Evolutionary conservation across 2,797 vertebrate genomes (phyloP), one percentile per base, ranked within the genome.

Genomic region (Amphiprion clarkii): DNA sequence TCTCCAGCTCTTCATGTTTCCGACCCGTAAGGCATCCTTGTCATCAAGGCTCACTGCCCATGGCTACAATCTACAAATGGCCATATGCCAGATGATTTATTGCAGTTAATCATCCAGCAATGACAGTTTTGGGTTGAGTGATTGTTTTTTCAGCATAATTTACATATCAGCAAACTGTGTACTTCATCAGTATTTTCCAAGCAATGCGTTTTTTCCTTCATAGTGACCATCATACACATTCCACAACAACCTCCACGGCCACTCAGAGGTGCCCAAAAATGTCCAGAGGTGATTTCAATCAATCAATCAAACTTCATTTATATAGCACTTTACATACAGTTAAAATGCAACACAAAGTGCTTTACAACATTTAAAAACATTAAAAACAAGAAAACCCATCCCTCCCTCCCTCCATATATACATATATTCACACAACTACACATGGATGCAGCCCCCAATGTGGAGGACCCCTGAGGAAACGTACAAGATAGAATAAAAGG

Each of bases 31-130:
- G 19, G 9, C 29, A 23, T 44, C 53, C 48, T 14, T 14, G 27
- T 61, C 52, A 61, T 55, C 53, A 67, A 54, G 42, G 16, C 31
- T 71, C 53, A 6, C 7, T 11, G 51, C 55, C 70, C 31, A 19
- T 3, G 36, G 71, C 46, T 69, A 40, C 44, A 16, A 62, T 74
- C 61, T 51, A 8, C 57, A 12, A 6, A 12, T 13, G 21, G 57
- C 67, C 29, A 33, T 31, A 39, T 46, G 17, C 44, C 49, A 72
- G 3, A 17, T 65, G 6, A 67, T 67, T 55, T 42, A 59, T 23
- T 33, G 39, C 40, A 42, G 49, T 8, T 46, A 5, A 72, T 54
- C 25, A 42, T 12, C 6, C 46, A 23, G 10, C 25, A 11, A 8
- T 33, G 49, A 56, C 60, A 36, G 19, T n/a, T 55, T 25, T 1